These are phyloP conservation scores for Astur gentilis DNA, from an alignment of 2,113 vertebrate species.

Conservation along the genomic window DNA sequence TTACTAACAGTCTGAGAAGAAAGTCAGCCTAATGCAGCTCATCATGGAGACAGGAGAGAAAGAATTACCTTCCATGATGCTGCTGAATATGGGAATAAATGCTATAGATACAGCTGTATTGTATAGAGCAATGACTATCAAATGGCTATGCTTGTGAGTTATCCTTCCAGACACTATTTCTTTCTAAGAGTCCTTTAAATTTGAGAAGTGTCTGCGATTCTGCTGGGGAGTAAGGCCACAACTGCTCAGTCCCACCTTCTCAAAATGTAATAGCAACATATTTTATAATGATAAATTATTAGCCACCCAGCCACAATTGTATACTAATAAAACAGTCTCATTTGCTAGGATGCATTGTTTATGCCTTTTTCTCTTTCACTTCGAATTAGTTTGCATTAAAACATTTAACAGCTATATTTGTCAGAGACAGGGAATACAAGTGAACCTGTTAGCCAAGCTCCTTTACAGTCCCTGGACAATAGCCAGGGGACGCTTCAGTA, in stretches of 20 bases:
- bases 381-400: not conserved
- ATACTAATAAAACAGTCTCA: not conserved
- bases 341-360: not conserved
- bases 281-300: not conserved
- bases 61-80: not conserved
- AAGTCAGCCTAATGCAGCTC: not conserved
- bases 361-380: not conserved
- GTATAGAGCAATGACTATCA: not conserved
- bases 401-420: not conserved
- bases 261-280: not conserved
- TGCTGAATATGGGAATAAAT: not conserved
- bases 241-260: not conserved
- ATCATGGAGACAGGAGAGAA: not conserved
- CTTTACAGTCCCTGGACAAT: conserved; percentile 27
- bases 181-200: not conserved
- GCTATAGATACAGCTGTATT: not conserved
- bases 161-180: not conserved
- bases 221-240: not conserved
- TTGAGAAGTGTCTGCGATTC: not conserved
- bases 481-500: conserved; percentile 49
- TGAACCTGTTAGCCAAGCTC: not conserved
- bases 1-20: not conserved
- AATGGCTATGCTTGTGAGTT: not conserved
- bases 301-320: not conserved
- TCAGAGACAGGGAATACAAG: not conserved